phyloP scores from a whole-genome alignment of 2,797 vertebrate genomes.

The Silurus aristotelis region DNA sequence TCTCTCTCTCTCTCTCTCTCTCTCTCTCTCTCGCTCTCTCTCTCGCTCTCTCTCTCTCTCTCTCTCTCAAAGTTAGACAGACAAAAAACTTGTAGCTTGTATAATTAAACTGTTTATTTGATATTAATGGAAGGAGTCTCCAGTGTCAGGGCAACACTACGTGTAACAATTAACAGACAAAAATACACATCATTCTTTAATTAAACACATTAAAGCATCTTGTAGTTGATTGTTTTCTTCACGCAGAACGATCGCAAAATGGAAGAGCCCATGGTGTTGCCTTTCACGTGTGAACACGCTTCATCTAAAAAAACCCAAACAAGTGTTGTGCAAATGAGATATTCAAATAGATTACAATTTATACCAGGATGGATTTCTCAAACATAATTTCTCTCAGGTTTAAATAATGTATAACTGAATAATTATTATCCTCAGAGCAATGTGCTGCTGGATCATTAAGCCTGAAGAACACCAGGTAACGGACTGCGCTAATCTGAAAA shows the following conservation, averaged over 20 bases:
- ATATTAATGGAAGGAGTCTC: neutral
- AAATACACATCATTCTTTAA: neutral
- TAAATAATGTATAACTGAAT: constrained; percentile 37
- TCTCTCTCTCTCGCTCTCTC: too few species aligned
- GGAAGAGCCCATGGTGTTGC: neutral
- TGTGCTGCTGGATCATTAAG: constrained; percentile 14
- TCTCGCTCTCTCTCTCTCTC: neutral
- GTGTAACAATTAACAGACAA: neutral
- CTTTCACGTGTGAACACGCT: neutral
- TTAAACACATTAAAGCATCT: neutral
- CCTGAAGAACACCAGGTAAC: constrained; percentile 22
- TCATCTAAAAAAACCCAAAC: neutral
- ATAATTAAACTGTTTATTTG: neutral
- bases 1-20: neutral
- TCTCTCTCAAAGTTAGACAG: too few species aligned
- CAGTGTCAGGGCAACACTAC: neutral
- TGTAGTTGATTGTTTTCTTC: neutral
- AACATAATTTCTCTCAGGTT: neutral
- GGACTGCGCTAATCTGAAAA: constrained; percentile 23
- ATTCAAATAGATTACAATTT: constrained; percentile 8
- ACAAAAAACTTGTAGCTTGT: neutral
- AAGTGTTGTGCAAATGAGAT: neutral
- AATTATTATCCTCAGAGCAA: constrained; percentile 19
- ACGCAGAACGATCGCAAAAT: neutral
- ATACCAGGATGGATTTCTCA: constrained; percentile 6